Conservation (phyloP, 2,797 vertebrate species). For the Xyrichtys novacula region DNA sequence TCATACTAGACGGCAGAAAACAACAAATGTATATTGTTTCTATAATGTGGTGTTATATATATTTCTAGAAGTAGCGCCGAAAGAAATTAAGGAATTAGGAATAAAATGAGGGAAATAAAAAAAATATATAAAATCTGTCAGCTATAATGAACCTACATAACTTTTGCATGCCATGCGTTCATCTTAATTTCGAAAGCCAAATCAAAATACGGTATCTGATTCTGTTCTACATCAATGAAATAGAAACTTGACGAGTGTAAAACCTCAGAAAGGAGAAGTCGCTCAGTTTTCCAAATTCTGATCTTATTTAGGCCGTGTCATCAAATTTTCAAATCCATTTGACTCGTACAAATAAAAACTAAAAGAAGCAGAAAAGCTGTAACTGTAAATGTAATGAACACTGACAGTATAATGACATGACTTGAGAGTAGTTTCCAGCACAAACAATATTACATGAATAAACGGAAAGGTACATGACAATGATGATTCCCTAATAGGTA, state of each 20-base stretch:
- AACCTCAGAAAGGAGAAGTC: conserved; percentile 5
- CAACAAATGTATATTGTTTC: conserved; percentile 1
- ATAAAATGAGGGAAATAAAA: neutral
- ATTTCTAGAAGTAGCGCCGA: neutral
- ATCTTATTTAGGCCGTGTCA: neutral
- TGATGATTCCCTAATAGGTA: neutral
- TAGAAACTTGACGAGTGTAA: conserved; percentile 7
- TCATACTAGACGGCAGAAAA: neutral
- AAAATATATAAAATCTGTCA: conserved; percentile 15
- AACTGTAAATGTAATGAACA: neutral
- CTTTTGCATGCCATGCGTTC: conserved; percentile 3
- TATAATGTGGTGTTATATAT: neutral
- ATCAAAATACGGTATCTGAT: conserved; percentile 7
- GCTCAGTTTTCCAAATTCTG: neutral
- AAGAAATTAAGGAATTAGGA: conserved; percentile 15
- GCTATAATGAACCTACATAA: conserved; percentile 2
- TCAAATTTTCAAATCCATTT: neutral
- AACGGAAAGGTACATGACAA: neutral
- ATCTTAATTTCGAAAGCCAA: conserved; percentile 2
- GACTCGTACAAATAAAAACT: neutral
- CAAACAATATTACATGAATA: neutral
- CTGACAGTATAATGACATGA: neutral
- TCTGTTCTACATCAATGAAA: neutral
- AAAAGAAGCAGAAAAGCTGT: neutral
- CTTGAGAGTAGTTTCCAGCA: conserved; percentile 1